Evolutionary conservation across 1,140 invertebrate species (phyloP).

Genomic region (Teleopsis dalmanni): DNA sequence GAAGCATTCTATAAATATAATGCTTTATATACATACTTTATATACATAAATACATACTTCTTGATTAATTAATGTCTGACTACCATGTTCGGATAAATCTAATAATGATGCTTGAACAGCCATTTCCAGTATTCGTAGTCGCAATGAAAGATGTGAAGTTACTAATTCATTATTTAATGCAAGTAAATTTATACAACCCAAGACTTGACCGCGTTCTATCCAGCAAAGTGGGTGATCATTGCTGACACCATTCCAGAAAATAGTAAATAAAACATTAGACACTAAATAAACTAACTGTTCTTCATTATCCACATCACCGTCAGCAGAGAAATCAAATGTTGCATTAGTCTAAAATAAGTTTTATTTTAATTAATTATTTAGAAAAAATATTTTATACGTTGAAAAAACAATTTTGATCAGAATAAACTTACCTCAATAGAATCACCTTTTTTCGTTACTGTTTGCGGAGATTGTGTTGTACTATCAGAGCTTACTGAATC

Average conservation of each 20-base stretch:
- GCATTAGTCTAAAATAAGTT: conserved; percentile 18
- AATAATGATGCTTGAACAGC: conserved; percentile 52
- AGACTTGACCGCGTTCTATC: conserved; percentile 56
- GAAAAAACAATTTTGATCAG: too few species aligned
- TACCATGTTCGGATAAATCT: conserved; percentile 50
- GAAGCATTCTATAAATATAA: conserved; percentile 46
- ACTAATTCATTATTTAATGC: conserved; percentile 54
- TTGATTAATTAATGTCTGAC: conserved; percentile 38
- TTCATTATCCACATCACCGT: conserved; percentile 46
- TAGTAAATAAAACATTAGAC: conserved; percentile 51
- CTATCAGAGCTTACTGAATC: conserved; percentile 39
- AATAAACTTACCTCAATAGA: conserved; percentile 14
- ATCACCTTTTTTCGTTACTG: conserved; percentile 17
- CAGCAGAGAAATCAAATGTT: conserved; percentile 36
- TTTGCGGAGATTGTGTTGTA: conserved; percentile 32
- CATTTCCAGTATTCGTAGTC: conserved; percentile 55
- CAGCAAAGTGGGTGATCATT: conserved; percentile 51
- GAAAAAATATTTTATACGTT: too few species aligned
- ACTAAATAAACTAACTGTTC: conserved; percentile 54
- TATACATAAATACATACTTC: conserved; percentile 27
- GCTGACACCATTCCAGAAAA: conserved; percentile 57
- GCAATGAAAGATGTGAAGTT: conserved; percentile 50
- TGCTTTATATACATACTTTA: too few species aligned
- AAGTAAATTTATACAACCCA: conserved; percentile 56
- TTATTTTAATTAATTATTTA: background rate